A percentile compares a stretch with the other conserved stretches of the same genome.
Conservation (phyloP, 2,797 vertebrate species). For the Sebastiscus tertius region DNA sequence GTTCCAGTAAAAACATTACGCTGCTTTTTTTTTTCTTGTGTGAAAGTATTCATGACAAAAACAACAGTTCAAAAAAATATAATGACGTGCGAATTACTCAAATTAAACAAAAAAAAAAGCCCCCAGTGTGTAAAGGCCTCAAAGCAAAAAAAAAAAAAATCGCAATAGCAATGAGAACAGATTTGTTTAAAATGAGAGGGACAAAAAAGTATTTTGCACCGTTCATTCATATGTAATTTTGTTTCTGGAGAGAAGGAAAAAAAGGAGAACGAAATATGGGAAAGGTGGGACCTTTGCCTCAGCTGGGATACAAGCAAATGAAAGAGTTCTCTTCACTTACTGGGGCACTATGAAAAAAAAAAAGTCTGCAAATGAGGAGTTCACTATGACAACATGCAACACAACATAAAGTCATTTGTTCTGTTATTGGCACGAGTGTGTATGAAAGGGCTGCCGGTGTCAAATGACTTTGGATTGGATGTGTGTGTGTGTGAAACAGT, state of each 20-base stretch:
- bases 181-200: slow-evolving; percentile 3
- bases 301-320: slow-evolving; percentile 46
- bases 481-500: background rate
- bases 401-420: slow-evolving; percentile 71
- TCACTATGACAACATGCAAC: slow-evolving; percentile 71
- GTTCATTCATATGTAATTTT: slow-evolving; percentile 21
- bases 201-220: background rate
- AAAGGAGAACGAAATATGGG: slow-evolving; percentile 40
- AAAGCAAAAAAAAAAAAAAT: background rate
- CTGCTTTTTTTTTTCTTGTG: too few species aligned
- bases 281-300: slow-evolving; percentile 59
- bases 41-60: background rate
- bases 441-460: slow-evolving; percentile 45
- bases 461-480: slow-evolving; percentile 37
- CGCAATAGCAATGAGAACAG: background rate
- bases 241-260: slow-evolving; percentile 5
- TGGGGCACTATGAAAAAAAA: slow-evolving; percentile 39
- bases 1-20: too few species aligned
- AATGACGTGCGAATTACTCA: background rate
- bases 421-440: slow-evolving; percentile 57
- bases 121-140: too few species aligned
- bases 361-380: slow-evolving; percentile 54
- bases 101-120: too few species aligned
- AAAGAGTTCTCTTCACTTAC: slow-evolving; percentile 57
- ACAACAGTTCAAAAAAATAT: background rate